Base-by-base conservation (phyloP, 2,888 invertebrate genomes). In the Tryphoninae sp. region DNA sequence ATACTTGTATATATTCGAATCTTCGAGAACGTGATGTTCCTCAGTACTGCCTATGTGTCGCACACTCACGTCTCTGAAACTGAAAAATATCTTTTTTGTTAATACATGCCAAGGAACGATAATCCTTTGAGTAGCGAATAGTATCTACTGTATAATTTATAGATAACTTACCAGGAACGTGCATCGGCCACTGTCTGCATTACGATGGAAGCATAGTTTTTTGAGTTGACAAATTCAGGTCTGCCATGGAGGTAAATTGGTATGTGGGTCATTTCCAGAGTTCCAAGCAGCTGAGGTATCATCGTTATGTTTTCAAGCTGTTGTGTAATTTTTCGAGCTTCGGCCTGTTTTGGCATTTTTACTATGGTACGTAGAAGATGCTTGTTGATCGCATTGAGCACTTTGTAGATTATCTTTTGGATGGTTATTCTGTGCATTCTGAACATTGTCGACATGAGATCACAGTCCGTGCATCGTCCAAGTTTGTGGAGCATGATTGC, bases 121-220 rank as follows among this genome's bases (percentile, higher is more conserved):
- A 33, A 4, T 33, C 33, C 6, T 33, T 33, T 33, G 33, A 4
- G 6, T 33, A 6, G 33, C 33, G 33, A 6, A 33, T 33, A 33
- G 26, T 4, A 4, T 33, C 6, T 4, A 33, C 7, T 6, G 33
- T 33, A 33, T 33, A 33, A 33, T 33, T 1, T 7, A 33, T 4
- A 6, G 33, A 33, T 33, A 49, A 55, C 42, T 78, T 80, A 87
- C 87, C 84, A 81, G 69, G 59, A 83, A 80, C 85, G 85, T 7
- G 84, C 82, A 76, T 88, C 88, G 1, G 86, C 83, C 11, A 88
- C 83, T 79, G 82, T 84, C 59, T 88, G 87, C 59, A 87, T 75
- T 8, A 88, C 77, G 22, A 86, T 85, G 23, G 86, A 87, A 16
- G 80, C 19, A 71, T 87, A 88, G 19, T 84, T 80, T 26, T 83